Evolutionary conservation across 1,140 invertebrate genomes (phyloP).

Genomic region (Halesus radiatus): DNA sequence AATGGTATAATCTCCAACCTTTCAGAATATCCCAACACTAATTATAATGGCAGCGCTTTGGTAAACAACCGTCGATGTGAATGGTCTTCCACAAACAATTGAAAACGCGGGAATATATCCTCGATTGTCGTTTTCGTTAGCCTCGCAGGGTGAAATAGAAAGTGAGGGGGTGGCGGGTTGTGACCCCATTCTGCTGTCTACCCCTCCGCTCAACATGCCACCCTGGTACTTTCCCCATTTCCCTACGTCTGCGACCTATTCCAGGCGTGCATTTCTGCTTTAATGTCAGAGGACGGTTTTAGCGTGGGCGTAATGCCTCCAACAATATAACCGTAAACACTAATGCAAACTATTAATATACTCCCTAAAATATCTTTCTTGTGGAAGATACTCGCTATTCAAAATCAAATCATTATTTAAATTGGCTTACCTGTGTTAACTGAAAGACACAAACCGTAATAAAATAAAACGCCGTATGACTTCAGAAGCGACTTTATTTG

Average conservation of each 20-base stretch:
- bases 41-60: neutral
- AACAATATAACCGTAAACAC: no score
- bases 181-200: conserved; percentile 32
- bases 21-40: no score
- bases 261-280: neutral
- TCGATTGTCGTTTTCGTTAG: conserved; percentile 33
- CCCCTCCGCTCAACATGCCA: neutral
- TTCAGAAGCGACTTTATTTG: no score
- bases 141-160: conserved; percentile 28
- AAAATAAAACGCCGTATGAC: no score
- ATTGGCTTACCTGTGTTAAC: no score
- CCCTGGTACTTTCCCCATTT: neutral
- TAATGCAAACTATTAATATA: no score
- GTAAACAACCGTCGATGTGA: neutral
- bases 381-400: no score
- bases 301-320: neutral
- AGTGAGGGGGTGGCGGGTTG: conserved; percentile 52
- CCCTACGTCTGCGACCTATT: conserved; percentile 2
- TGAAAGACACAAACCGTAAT: no score
- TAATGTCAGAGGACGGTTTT: conserved; percentile 3
- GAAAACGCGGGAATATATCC: neutral
- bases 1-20: no score
- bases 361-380: no score
- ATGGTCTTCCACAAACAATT: neutral
- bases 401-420: no score